Conservation (phyloP, 2,888 invertebrate genomes). For the Eupeodes luniger region DNA sequence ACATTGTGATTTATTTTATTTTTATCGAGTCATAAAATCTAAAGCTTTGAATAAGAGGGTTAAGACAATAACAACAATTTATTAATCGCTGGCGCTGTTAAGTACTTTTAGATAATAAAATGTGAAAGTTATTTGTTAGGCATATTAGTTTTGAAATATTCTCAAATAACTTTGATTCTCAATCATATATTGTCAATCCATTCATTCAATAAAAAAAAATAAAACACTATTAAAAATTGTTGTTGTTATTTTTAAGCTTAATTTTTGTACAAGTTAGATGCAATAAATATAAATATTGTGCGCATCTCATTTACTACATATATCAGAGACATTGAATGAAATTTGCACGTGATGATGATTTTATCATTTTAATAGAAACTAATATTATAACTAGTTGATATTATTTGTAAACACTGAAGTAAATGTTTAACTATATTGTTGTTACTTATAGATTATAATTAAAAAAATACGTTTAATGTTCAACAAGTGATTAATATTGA, state of each 20-base stretch:
- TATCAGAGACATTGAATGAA: too few relatives aligned
- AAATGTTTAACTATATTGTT: too few relatives aligned
- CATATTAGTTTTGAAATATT: neutral
- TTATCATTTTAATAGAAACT: too few relatives aligned
- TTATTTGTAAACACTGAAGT: too few relatives aligned
- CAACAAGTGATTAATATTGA: too few relatives aligned
- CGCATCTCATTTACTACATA: too few relatives aligned
- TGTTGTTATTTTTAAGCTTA: neutral
- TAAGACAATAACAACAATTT: neutral
- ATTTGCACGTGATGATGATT: too few relatives aligned
- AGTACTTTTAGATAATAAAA: neutral
- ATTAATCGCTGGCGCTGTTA: neutral
- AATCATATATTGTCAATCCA: neutral
- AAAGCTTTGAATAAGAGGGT: conserved; percentile 16
- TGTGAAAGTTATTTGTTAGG: neutral
- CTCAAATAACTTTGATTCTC: neutral
- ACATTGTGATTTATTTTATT: neutral
- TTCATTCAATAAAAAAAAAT: neutral
- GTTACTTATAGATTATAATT: too few relatives aligned
- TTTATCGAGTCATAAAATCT: conserved; percentile 9
- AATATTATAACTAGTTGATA: too few relatives aligned
- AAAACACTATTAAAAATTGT: neutral
- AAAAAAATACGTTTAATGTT: too few relatives aligned
- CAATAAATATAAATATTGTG: too few relatives aligned
- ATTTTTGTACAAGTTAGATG: neutral